phyloP scores from a whole-genome alignment of 1,140 invertebrate genomes.

The Drosophila truncata region DNA sequence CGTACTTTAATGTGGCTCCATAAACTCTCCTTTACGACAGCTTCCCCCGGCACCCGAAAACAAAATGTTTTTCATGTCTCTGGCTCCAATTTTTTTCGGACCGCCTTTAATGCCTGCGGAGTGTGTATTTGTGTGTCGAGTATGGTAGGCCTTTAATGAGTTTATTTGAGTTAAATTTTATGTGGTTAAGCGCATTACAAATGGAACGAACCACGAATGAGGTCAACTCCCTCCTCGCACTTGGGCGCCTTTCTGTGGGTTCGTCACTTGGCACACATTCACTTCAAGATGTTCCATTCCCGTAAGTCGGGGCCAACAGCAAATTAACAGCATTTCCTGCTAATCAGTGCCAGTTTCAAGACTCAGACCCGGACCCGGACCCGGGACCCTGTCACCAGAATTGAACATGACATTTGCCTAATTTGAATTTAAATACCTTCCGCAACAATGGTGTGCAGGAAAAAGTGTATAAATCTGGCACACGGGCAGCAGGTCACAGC shows the following conservation, averaged over 20 bases:
- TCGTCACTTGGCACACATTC: conserved; percentile 40
- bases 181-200: conserved; percentile 75
- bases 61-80: conserved; percentile 58
- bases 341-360: conserved; percentile 39
- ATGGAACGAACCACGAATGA: conserved; percentile 36
- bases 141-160: conserved; percentile 77
- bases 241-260: conserved; percentile 22
- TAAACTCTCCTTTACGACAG: conserved; percentile 72
- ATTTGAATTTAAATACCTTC: conserved; percentile 75
- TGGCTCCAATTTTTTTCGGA: conserved; percentile 27
- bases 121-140: conserved; percentile 60
- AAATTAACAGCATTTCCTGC: conserved; percentile 26
- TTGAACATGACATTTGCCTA: conserved; percentile 77
- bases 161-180: conserved; percentile 82
- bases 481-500: conserved; percentile 59
- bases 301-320: conserved; percentile 1
- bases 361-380: not conserved
- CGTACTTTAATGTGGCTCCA: conserved; percentile 76
- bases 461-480: conserved; percentile 69
- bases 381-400: conserved; percentile 57
- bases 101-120: conserved; percentile 32
- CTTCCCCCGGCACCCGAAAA: conserved; percentile 46
- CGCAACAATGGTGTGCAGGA: conserved; percentile 42
- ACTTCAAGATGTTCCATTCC: conserved; percentile 30
- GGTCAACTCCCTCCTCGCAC: conserved; percentile 32